Conservation (phyloP, 2,888 invertebrate species). For the Oscheius sp. region DNA sequence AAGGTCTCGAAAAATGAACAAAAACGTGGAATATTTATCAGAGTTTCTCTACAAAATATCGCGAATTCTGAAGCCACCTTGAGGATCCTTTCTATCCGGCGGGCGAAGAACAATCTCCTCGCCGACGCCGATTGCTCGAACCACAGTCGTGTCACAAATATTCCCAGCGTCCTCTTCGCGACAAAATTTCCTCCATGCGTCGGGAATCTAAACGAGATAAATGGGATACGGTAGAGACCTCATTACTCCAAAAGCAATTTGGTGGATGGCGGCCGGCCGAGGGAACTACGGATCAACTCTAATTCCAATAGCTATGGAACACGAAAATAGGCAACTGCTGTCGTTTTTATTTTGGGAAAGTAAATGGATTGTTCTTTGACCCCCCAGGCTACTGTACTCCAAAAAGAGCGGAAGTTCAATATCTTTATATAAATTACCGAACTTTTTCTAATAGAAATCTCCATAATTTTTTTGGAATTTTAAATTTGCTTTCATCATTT, state of each 20-base stretch:
- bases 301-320: not conserved
- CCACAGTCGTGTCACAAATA: conserved; percentile 9
- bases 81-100: not conserved
- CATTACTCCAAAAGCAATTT: conserved; percentile 21
- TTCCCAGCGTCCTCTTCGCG: conserved; percentile 26
- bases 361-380: too few relatives aligned
- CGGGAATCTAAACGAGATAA: conserved; percentile 21
- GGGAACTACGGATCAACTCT: conserved; percentile 1
- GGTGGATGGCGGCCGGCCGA: not conserved
- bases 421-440: too few relatives aligned
- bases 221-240: not conserved
- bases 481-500: too few relatives aligned
- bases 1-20: not conserved
- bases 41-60: conserved; percentile 15
- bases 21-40: not conserved
- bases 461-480: too few relatives aligned
- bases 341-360: too few relatives aligned
- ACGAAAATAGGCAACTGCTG: too few relatives aligned
- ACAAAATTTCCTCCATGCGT: conserved; percentile 30
- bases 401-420: too few relatives aligned
- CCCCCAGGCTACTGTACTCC: too few relatives aligned
- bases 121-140: conserved; percentile 24
- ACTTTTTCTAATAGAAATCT: too few relatives aligned
- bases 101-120: conserved; percentile 33
- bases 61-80: conserved; percentile 26